Conservation (phyloP, 2,888 invertebrate genomes). For the Sinodicranocentrus sp. region DNA sequence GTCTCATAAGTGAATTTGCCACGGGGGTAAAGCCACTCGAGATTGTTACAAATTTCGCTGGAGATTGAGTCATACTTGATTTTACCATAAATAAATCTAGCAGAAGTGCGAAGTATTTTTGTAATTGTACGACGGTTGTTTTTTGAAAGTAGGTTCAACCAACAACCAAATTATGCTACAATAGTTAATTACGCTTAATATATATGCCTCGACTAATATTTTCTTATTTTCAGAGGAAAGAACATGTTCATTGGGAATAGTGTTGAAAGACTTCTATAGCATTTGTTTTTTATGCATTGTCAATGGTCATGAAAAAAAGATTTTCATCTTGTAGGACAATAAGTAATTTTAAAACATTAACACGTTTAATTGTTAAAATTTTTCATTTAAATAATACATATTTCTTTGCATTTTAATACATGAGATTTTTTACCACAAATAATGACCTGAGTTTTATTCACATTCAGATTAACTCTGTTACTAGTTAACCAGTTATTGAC, state of each 20-base stretch:
- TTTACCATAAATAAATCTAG: constrained; percentile 13
- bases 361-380: background rate
- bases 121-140: constrained; percentile 3
- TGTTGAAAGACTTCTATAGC: constrained; percentile 10
- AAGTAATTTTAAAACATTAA: constrained; percentile 19
- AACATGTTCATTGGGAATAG: constrained; percentile 24
- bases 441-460: constrained; percentile 45
- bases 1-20: background rate
- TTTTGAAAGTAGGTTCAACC: background rate
- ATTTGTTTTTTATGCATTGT: constrained; percentile 19
- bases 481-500: constrained; percentile 38
- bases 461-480: constrained; percentile 48
- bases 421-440: constrained; percentile 18
- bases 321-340: constrained; percentile 31
- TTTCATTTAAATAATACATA: background rate
- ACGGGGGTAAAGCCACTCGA: constrained; percentile 25
- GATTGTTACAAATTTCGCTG: background rate
- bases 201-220: constrained; percentile 40
- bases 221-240: constrained; percentile 10
- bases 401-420: background rate
- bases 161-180: constrained; percentile 41
- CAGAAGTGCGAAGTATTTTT: constrained; percentile 21
- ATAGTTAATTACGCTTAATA: constrained; percentile 34
- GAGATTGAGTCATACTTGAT: constrained; percentile 24
- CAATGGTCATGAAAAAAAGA: constrained; percentile 29